Conservation (phyloP, 2,797 vertebrate genomes). For the Antennarius maculatus region DNA sequence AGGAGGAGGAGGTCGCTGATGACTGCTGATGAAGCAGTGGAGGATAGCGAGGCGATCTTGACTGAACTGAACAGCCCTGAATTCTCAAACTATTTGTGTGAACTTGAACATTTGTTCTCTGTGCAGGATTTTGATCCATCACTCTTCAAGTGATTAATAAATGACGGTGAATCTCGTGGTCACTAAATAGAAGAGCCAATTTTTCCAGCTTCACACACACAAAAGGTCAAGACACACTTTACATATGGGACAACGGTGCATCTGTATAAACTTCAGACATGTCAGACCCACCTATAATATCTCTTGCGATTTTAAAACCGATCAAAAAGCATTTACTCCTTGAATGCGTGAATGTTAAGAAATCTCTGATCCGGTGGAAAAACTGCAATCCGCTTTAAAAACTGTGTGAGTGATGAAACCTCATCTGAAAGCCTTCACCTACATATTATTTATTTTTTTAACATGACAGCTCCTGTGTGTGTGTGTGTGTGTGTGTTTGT, state of each 20-base stretch:
- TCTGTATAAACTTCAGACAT: too few species aligned
- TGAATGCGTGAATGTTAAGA: neutral
- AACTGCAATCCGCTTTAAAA: slow-evolving; percentile 30
- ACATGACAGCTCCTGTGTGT: too few species aligned
- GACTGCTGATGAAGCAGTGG: neutral
- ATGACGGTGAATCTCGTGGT: neutral
- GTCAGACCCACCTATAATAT: too few species aligned
- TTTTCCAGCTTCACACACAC: neutral
- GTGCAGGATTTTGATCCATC: neutral
- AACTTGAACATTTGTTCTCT: neutral
- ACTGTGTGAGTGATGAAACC: neutral
- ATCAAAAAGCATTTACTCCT: too few species aligned
- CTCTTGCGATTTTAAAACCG: too few species aligned
- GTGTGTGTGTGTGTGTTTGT: too few species aligned
- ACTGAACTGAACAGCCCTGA: neutral
- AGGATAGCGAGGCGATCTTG: neutral
- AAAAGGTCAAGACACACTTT: neutral
- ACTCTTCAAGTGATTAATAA: slow-evolving; percentile 18
- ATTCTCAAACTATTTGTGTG: neutral
- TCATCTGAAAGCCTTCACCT: too few species aligned
- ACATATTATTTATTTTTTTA: too few species aligned
- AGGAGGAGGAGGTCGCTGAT: neutral
- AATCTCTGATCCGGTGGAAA: slow-evolving; percentile 6
- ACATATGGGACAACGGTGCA: too few species aligned
- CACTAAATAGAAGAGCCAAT: too few species aligned